A percentile compares a stretch with the other conserved stretches of the same genome.
These are phyloP conservation scores for Drosophila ironensis DNA, from an alignment of 1,140 invertebrate species.

Conservation along the genomic window DNA sequence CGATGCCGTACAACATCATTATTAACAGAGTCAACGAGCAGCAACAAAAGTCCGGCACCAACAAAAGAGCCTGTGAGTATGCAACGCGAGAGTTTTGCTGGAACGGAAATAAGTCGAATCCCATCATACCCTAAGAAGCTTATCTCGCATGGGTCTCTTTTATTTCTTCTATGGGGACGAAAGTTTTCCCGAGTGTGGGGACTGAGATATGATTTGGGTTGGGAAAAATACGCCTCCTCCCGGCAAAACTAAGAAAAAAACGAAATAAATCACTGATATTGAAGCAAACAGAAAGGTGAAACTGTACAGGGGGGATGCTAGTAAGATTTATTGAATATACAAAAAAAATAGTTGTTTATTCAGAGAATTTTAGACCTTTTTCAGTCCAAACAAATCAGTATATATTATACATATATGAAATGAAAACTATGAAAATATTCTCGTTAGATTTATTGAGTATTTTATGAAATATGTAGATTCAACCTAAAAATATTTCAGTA, in stretches of 20 bases:
- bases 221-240: background rate
- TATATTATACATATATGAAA: no score
- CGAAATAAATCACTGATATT: conserved; percentile 18
- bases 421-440: no score
- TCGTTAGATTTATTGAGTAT: no score
- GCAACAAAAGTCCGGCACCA: conserved; percentile 18
- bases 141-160: conserved; percentile 3
- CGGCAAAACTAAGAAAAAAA: conserved; percentile 1
- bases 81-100: conserved; percentile 38
- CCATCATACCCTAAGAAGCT: conserved; percentile 45
- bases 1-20: conserved; percentile 52
- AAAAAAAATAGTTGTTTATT: no score
- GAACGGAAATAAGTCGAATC: conserved; percentile 45
- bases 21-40: conserved; percentile 70
- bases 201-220: conserved; percentile 33
- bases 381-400: no score
- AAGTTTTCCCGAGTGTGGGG: background rate
- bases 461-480: no score
- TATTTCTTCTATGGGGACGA: background rate
- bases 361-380: no score
- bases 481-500: no score
- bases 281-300: background rate
- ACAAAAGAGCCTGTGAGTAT: conserved; percentile 40
- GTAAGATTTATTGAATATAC: no score
- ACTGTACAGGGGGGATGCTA: no score